Conservation (phyloP, 1,140 invertebrate species). For the Apis laboriosa region DNA sequence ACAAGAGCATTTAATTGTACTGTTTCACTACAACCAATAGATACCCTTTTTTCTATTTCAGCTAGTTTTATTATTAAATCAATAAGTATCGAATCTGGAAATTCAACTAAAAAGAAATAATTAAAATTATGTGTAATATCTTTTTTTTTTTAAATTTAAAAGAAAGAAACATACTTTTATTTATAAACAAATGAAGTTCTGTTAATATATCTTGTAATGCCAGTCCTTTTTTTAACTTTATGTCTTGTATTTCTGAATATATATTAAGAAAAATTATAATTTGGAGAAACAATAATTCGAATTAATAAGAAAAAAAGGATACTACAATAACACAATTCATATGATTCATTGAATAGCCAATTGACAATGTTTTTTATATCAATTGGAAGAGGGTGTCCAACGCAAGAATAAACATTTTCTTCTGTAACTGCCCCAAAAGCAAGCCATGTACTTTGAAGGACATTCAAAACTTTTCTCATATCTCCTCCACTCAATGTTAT, state of each 20-base stretch:
- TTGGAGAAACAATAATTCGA: constrained; percentile 49
- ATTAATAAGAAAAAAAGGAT: constrained; percentile 81
- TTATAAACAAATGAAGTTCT: constrained; percentile 92
- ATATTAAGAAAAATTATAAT: constrained; percentile 63
- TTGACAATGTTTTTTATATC: constrained; percentile 95
- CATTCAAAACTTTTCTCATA: constrained; percentile 98
- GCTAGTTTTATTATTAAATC: constrained; percentile 90
- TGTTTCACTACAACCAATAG: constrained; percentile 90
- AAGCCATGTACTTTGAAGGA: constrained; percentile 94
- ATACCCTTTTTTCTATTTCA: constrained; percentile 90
- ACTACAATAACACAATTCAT: constrained; percentile 91
- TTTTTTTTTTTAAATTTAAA: neutral
- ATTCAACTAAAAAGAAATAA: constrained; percentile 86
- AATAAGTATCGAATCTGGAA: constrained; percentile 88
- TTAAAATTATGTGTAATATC: neutral
- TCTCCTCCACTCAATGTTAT: constrained; percentile 96
- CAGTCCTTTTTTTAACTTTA: constrained; percentile 93
- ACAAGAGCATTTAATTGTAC: constrained; percentile 92
- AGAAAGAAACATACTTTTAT: constrained; percentile 87
- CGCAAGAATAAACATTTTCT: constrained; percentile 97
- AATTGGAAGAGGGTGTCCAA: constrained; percentile 94
- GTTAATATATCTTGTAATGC: constrained; percentile 95
- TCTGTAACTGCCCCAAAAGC: constrained; percentile 94
- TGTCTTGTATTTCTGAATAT: constrained; percentile 88
- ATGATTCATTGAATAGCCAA: constrained; percentile 94